Base-by-base conservation (phyloP, 2,888 invertebrate species). In the Ophion ventricosus region DNA sequence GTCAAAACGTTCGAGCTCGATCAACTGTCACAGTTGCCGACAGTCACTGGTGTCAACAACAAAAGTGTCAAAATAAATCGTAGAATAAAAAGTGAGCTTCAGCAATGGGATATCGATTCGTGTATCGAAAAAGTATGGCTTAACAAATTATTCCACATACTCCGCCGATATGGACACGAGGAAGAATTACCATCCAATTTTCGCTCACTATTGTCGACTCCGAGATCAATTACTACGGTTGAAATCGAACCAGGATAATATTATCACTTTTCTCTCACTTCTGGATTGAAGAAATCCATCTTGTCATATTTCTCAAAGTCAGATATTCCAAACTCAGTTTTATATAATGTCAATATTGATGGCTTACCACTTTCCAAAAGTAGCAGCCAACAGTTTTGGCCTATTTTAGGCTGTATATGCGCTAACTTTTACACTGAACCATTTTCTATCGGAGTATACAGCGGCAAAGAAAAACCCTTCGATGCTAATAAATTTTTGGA, bases 381-480 rank as follows among this genome's bases (percentile, higher is more conserved):
- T 23, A 43, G 59, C 43, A 29, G 59, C 54, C 25, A 74, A 63
- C 66, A 74, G 49, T 35, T 80, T 56, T 80, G 80, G 80, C 73
- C 59, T 5, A 35, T 80, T 49, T 54, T 73, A 54, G 80, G 25
- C 59, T 57, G 66, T 23, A 80, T 74, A 54, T 40, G 43, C 54
- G 80, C 66, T 26, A 54, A 80, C 3, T 74, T 75, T 73, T 69
- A 75, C 59, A 74, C 69, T 5, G 74, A 80, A 29, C 69, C 74
- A 35, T 75, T 80, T 69, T 40, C 73, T 11, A 49, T 74, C 40
- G 75, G 74, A 17, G 43, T 80, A 29, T 80, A 61, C 59, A 74
- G 59, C 26, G 75, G 75, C 17, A 29, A 35, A n/a, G 59, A 56
- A 20, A 80, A 80, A 23, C 74, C 80, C n/a, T 29, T 43, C 35